A percentile compares a stretch with the other conserved stretches of the same genome.
phyloP scores from a whole-genome alignment of 2,113 vertebrate species.

The Gila orcuttii region DNA sequence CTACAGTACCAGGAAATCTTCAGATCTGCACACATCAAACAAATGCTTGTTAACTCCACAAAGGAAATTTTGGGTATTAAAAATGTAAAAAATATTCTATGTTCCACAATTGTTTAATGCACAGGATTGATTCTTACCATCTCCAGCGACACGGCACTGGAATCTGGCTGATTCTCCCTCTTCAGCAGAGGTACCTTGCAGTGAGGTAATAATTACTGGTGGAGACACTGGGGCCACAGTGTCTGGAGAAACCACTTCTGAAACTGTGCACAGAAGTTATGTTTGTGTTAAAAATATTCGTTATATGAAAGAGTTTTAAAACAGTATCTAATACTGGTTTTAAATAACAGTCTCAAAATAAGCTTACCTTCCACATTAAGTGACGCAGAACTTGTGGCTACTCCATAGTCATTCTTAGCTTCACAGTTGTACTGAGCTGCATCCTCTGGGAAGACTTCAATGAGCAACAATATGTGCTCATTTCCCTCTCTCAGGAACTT shows the following conservation, averaged over 20 bases:
- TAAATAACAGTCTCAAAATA: background rate
- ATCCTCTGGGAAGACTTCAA: conserved; percentile 96
- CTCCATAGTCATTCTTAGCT: conserved; percentile 91
- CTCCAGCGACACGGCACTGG: conserved; percentile 87
- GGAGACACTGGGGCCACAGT: conserved; percentile 79
- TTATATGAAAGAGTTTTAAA: background rate
- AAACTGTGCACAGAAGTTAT: conserved; percentile 74
- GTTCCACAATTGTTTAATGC: background rate
- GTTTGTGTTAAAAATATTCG: background rate
- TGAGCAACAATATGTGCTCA: conserved; percentile 89
- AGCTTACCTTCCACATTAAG: conserved; percentile 90
- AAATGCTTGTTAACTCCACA: background rate
- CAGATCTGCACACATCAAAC: conserved; percentile 77
- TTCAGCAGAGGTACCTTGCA: conserved; percentile 78
- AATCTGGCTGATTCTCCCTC: conserved; percentile 84
- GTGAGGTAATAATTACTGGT: conserved; percentile 81
- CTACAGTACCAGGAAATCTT: conserved; percentile 89
- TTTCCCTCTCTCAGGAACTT: conserved; percentile 94
- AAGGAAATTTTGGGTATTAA: background rate
- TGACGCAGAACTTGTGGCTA: conserved; percentile 86
- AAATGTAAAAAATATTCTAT: background rate
- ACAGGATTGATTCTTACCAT: conserved; percentile 80
- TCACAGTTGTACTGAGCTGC: conserved; percentile 91
- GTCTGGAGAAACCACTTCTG: conserved; percentile 84
- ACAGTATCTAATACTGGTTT: background rate